Base-by-base conservation (phyloP, 2,797 vertebrate species). In the Sylvia borin region DNA sequence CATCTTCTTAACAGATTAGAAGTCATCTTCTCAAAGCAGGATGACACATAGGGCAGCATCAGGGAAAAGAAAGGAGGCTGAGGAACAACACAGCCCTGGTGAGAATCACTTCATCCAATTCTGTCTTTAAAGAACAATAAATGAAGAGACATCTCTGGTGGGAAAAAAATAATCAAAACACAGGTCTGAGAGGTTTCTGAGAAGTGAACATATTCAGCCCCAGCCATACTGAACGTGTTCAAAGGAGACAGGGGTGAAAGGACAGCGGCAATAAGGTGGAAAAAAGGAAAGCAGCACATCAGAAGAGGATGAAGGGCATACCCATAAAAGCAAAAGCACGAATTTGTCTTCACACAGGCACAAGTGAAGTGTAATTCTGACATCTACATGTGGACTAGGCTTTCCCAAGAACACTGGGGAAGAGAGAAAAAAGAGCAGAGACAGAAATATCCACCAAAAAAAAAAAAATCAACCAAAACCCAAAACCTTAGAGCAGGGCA, bases 11-110 rank as follows among this genome's bases (percentile, higher is more conserved):
- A 91, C 89, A 96, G 93, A 95, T 95, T 61, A 95, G 87, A 96
- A 96, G 95, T 95, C 91, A 87, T 65, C 91, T 84, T 86, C 91
- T 95, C 93, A 95, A 96, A 94, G 96, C 94, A 90, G 75, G 78
- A 76, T 90, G 95, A 95, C 95, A 95, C 76, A 71, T 0, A 92
- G 94, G 88, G 95, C 88, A 93, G 88, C 90, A 79, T 74, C 71
- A 64, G 93, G 84, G 86, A 78, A 93, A 94, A 95, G 90, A 95
- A 95, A 93, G 90, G 84, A 68, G 92, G 83, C n/a, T 73, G 83
- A 93, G 93, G 92, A 93, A 90, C 85, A 96, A 82, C 83, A 92
- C 45, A 43, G 93, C 86, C 87, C 80, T 50, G 76, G 88, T 66
- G 77, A 95, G 92, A 95, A 90, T 93, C 57, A 36, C 92, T 94